phyloP scores from a whole-genome alignment of 2,888 invertebrate species.

The Acanthosoma haemorrhoidale region DNA sequence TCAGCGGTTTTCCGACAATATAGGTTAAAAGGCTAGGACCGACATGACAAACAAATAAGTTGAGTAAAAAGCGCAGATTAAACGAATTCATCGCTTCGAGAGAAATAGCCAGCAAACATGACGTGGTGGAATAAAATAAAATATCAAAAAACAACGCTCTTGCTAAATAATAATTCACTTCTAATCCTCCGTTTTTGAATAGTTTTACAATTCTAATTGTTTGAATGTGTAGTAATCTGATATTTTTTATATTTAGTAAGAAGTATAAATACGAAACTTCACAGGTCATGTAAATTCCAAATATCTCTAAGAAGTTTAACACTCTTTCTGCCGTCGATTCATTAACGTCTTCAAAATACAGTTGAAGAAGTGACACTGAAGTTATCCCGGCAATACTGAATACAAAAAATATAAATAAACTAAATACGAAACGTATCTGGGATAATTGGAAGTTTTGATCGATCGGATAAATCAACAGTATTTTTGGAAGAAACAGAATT shows the following conservation, averaged over 20 bases:
- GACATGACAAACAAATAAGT: not conserved
- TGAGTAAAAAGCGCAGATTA: not conserved
- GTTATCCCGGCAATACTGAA: not conserved
- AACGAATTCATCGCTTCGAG: not conserved
- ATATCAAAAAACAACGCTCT: not conserved
- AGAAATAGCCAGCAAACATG: not conserved
- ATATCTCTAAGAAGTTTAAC: not conserved
- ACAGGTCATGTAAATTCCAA: not conserved
- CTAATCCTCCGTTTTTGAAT: not conserved
- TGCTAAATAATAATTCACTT: not conserved
- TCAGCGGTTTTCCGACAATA: not conserved
- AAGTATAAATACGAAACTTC: not conserved
- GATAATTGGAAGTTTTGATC: not conserved
- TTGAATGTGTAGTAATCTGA: not conserved
- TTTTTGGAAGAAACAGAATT: not conserved
- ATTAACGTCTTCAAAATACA: not conserved
- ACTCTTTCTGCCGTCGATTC: not conserved
- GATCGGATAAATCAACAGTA: not conserved
- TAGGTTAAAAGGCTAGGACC: not conserved
- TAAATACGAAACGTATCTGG: not conserved
- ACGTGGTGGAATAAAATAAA: not conserved
- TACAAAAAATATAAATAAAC: not conserved
- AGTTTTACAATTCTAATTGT: not conserved
- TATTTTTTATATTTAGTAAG: not conserved
- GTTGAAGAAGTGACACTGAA: not conserved